phyloP scores from a whole-genome alignment of 2,113 vertebrate species.

The Phoxinus phoxinus region DNA sequence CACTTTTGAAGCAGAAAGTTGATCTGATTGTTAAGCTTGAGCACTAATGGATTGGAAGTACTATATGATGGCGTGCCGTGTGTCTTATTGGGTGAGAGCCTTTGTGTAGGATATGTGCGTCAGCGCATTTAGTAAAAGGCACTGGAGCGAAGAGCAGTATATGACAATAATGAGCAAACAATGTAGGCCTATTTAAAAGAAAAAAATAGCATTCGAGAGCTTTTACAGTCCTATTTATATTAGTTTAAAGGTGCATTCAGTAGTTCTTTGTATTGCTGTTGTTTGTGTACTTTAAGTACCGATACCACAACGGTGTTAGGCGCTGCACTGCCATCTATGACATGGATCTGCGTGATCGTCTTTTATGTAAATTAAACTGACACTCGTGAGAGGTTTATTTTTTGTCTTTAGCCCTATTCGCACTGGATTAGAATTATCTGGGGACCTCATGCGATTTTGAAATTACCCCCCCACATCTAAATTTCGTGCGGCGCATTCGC shows the following conservation, averaged over 20 bases:
- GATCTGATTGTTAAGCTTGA: conserved; percentile 6
- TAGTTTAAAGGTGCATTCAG: not conserved
- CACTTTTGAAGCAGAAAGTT: conserved; percentile 8
- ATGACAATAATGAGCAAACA: conserved; percentile 6
- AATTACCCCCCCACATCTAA: too few species aligned
- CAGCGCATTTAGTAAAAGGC: not conserved
- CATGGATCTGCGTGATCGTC: not conserved
- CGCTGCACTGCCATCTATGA: not conserved
- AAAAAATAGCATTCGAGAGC: not conserved
- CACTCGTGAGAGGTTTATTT: too few species aligned
- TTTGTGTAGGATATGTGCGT: not conserved
- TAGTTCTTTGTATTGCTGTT: not conserved
- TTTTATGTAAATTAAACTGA: not conserved
- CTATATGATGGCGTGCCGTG: not conserved
- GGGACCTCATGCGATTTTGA: too few species aligned
- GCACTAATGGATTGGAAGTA: conserved; percentile 15
- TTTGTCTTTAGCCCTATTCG: too few species aligned
- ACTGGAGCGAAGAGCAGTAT: not conserved
- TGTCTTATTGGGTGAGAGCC: not conserved
- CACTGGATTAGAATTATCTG: too few species aligned
- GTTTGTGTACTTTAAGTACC: not conserved
- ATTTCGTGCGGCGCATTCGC: too few species aligned
- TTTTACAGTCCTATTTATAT: not conserved
- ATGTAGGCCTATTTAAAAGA: not conserved
- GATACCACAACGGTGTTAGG: not conserved